These are phyloP conservation scores for Mobula hypostoma DNA, from an alignment of 2,113 vertebrate species.

Conservation along the genomic window DNA sequence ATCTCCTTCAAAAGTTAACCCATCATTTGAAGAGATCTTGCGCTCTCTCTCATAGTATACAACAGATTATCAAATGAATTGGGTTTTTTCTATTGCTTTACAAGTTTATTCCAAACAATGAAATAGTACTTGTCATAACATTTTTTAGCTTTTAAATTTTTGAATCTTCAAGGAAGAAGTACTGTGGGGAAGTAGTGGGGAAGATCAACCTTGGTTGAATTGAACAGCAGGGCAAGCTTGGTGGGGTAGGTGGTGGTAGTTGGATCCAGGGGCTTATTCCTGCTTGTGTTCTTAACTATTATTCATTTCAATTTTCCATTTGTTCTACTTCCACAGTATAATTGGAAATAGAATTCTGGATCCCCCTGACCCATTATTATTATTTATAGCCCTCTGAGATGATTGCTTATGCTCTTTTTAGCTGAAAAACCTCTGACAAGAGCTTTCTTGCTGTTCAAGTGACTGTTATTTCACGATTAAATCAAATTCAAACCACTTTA, in stretches of 20 bases:
- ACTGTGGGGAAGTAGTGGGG: too few relatives aligned
- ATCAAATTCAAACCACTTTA: not conserved
- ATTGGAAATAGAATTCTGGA: not conserved
- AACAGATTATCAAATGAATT: not conserved
- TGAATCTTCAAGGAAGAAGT: too few relatives aligned
- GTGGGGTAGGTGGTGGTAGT: too few relatives aligned
- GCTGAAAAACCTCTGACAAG: not conserved
- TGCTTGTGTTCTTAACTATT: not conserved
- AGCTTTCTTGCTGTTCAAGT: not conserved
- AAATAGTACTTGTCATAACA: not conserved
- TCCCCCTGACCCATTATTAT: not conserved
- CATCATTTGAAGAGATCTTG: not conserved
- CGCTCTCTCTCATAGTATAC: not conserved
- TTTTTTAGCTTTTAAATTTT: too few relatives aligned
- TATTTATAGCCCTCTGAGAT: not conserved
- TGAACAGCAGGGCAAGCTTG: too few relatives aligned
- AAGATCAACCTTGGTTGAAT: too few relatives aligned
- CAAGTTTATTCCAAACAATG: not conserved
- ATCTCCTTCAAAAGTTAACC: not conserved
- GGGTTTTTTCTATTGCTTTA: not conserved
- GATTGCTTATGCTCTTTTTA: not conserved
- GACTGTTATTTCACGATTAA: not conserved
- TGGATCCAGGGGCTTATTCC: too few relatives aligned
- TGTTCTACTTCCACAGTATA: not conserved
- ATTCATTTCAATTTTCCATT: not conserved